phyloP scores from a whole-genome alignment of 2,113 vertebrate species.

The Corythoichthys haematopterus region DNA sequence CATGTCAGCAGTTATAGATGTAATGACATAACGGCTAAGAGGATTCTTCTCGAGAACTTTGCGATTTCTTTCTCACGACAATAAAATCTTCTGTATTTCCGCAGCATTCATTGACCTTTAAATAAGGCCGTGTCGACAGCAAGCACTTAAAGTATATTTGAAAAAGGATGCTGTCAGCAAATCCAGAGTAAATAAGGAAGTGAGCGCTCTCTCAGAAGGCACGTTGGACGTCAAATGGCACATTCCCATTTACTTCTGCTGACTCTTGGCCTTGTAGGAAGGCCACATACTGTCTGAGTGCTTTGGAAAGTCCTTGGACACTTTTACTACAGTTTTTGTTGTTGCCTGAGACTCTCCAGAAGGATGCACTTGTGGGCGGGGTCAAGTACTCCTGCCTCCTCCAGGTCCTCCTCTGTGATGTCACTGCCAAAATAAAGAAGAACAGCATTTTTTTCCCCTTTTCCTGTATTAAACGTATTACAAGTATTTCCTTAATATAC shows the following conservation, averaged over 20 bases:
- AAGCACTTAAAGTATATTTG: constrained; percentile 41
- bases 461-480: background rate
- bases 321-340: constrained; percentile 73
- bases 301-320: constrained; percentile 16
- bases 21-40: background rate
- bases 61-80: background rate
- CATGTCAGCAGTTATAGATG: constrained; percentile 5
- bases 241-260: constrained; percentile 37
- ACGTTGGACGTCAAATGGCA: constrained; percentile 50
- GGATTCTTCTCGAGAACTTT: background rate
- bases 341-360: constrained; percentile 81
- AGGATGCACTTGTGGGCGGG: constrained; percentile 83
- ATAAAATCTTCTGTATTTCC: background rate
- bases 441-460: background rate
- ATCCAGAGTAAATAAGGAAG: constrained; percentile 47
- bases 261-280: constrained; percentile 23
- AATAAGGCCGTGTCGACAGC: constrained; percentile 52
- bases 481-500: background rate
- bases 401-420: constrained; percentile 93
- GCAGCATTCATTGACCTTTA: constrained; percentile 34
- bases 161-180: constrained; percentile 35
- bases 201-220: constrained; percentile 61
- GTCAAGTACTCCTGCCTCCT: constrained; percentile 88
- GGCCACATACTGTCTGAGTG: background rate
- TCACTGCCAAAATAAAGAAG: constrained; percentile 70